These are phyloP conservation scores for Glaucomys volans DNA, from an alignment of 2,113 vertebrate species.

Conservation along the genomic window DNA sequence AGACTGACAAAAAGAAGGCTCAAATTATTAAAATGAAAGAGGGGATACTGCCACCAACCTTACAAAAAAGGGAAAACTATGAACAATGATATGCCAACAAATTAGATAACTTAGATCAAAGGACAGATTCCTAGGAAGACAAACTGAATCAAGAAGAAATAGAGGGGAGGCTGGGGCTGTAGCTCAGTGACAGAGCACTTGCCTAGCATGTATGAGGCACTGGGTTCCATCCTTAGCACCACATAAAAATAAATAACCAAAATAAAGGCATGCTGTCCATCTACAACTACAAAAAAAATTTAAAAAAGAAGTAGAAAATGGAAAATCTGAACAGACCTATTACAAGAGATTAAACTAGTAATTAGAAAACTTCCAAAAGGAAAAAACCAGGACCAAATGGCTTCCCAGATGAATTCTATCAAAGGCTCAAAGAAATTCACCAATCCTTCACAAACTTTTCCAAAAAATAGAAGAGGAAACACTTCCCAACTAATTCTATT, in stretches of 20 bases:
- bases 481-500: neutral
- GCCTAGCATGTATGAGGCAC: too few species aligned
- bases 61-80: neutral
- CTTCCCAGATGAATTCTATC: neutral
- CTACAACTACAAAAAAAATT: too few species aligned
- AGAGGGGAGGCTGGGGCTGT: neutral
- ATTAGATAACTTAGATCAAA: neutral
- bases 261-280: too few species aligned
- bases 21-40: slow-evolving; percentile 10
- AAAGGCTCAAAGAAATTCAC: neutral
- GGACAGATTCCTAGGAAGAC: neutral
- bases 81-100: neutral
- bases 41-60: neutral
- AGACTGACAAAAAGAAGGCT: neutral
- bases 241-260: too few species aligned
- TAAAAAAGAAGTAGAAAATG: too few species aligned
- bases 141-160: slow-evolving; percentile 17
- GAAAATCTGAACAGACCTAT: neutral
- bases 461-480: neutral
- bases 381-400: neutral
- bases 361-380: too few species aligned
- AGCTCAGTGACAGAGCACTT: too few species aligned
- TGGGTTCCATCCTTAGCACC: too few species aligned
- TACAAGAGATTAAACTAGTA: neutral
- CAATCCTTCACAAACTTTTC: neutral